Conservation (phyloP, 1,140 invertebrate genomes). For the Coenobita brevimanus region DNA sequence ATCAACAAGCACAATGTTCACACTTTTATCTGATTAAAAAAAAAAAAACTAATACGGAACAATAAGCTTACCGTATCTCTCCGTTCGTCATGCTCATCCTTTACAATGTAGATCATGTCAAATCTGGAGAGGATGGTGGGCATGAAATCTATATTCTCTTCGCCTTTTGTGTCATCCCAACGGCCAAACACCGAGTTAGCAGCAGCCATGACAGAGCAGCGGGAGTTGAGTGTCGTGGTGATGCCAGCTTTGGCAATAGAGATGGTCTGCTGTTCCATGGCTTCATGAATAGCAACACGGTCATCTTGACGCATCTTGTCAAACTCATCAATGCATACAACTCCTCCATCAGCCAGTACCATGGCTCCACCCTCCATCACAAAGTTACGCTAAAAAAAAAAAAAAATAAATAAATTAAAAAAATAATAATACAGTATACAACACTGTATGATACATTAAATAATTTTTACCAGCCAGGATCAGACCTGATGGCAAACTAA, state of each 20-base stretch:
- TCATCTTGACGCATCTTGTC: constrained; percentile 99
- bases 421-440: too few relatives aligned
- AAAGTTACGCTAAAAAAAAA: constrained; percentile 88
- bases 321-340: constrained; percentile 99
- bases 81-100: constrained; percentile 94
- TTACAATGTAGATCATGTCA: constrained; percentile 99
- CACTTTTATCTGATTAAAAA: too few relatives aligned
- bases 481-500: too few relatives aligned
- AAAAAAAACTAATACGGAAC: too few relatives aligned
- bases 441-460: too few relatives aligned
- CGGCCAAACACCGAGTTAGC: constrained; percentile 98
- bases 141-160: constrained; percentile 99
- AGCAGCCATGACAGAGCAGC: constrained; percentile 98
- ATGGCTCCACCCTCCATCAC: constrained; percentile 99
- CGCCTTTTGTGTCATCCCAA: constrained; percentile 98
- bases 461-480: too few relatives aligned
- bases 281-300: constrained; percentile 99
- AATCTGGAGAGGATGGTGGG: constrained; percentile 99
- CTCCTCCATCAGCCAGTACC: constrained; percentile 99
- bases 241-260: constrained; percentile 99
- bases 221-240: constrained; percentile 97
- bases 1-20: too few relatives aligned
- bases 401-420: too few relatives aligned
- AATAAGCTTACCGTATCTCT: constrained; percentile 84
- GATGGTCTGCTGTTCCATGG: constrained; percentile 99